Base-by-base conservation (phyloP, 2,888 invertebrate species). In the Tyria jacobaeae region DNA sequence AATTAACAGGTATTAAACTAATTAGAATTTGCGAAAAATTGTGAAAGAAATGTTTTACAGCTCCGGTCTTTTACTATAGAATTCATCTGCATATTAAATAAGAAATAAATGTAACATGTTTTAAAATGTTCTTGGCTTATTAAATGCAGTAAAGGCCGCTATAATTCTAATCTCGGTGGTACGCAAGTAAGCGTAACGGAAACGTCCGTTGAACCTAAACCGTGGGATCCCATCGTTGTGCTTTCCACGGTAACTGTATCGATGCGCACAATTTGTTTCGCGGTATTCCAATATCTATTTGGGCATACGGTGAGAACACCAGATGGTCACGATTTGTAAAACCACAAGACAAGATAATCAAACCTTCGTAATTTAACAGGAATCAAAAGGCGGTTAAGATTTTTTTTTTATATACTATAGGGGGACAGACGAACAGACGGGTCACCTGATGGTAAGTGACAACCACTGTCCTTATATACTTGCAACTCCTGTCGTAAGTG, bases 181-280 rank as follows among this genome's bases (percentile, higher is more conserved):
- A 72, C 73, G 79, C 84, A 83, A 86, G 85, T 78, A 81, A 83
- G 81, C 89, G 86, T 89, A 85, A 88, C 86, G 87, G 65, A 80
- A 80, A 81, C 83, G 80, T 85, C 84, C 90, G 80, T 85, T 89
- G 89, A 90, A 89, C 92, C 80, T 81, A 49, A 66, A 80, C 85
- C 89, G 91, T 91, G 92, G 87, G 90, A 92, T 87, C 80, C 78
- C 78, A 81, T 81, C 82, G 88, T 88, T 90, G 90, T 88, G 83
- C 81, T 88, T 86, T 88, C 83, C 84, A 83, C 75, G 81, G 73
- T 88, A 90, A 90, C 89, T 88, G 89, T 90, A 88, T 83, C 79
- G 76, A 81, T 82, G 77, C 76, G 81, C 78, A 80, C 78, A 86
- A 86, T 90, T 87, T 82, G 78, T 75, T 82, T 82, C 80, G 85